Evolutionary conservation across 1,140 invertebrate species (phyloP), one percentile per base, ranked within the genome.

Genomic region (Hypothenemus hampei): DNA sequence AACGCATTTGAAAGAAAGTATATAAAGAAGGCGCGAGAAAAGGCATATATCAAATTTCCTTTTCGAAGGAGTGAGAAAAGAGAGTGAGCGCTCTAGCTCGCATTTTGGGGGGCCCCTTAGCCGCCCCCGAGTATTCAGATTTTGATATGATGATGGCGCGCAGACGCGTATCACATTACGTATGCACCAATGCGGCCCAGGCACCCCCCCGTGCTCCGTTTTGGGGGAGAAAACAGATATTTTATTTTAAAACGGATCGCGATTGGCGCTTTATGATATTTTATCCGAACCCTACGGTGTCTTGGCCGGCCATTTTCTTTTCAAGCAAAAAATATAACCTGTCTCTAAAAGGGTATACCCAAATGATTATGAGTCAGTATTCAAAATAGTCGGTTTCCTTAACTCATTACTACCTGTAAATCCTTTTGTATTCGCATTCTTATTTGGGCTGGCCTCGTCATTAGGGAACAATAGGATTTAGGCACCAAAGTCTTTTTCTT

Each of bases 151-250:
- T 47, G 29, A 29, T 44, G 11, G 24, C 24, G 64, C 62, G 64
- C 64, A 64, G 64, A 33, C 58, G 54, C 61, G 50, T 24, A 43
- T 56, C 61, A 55, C 60, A 66, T 66, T 66, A 66, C 41, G 54
- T 62, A 66, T 65, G 65, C 65, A 64, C 65, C 65, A 66, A 66
- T 66, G 64, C 64, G 43, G 53, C 45, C 41, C 16, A 5, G 22
- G 49, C 56, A 43, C 46, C 58, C 56, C 58, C 37, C 29, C 53
- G 24, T 48, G 61, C 60, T 40, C n/a, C n/a, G n/a, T n/a, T 51
- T 52, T 41, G 45, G 47, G 58, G 61, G 57, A 58, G 59, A 49
- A 41, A 44, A 36, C 46, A 49, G 48, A 52, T 58, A 58, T 61
- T 61, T 62, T 59, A 65, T 56, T 63, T 65, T 63, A 65, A 65